A percentile compares a stretch with the other conserved stretches of the same genome.
Evolutionary conservation across 2,888 invertebrate genomes (phyloP).

Genomic region (Dendrolimus pini): DNA sequence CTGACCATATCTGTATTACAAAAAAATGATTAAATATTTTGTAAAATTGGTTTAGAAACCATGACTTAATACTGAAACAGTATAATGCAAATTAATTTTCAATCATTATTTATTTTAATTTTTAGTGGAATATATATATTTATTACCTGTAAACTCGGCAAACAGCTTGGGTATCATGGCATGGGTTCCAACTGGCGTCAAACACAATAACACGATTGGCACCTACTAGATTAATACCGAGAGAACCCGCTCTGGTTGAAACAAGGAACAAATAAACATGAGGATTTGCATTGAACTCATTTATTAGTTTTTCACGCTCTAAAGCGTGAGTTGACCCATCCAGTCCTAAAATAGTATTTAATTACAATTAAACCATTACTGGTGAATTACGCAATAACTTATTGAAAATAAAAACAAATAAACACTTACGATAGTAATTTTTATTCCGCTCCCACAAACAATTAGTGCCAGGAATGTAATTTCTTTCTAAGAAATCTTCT

Average conservation of each 20-base stretch:
- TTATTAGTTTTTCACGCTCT: slow-evolving; percentile 96
- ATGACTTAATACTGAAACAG: not conserved
- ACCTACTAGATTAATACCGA: slow-evolving; percentile 98
- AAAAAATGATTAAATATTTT: not conserved
- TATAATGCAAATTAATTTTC: not conserved
- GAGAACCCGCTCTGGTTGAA: slow-evolving; percentile 96
- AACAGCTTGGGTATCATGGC: slow-evolving; percentile 98
- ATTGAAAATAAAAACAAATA: not conserved
- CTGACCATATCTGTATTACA: slow-evolving; percentile 87
- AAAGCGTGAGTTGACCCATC: slow-evolving; percentile 97
- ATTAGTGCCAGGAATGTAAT: slow-evolving; percentile 80
- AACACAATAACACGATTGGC: slow-evolving; percentile 98
- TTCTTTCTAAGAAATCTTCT: slow-evolving; percentile 92
- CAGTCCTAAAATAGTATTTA: slow-evolving; percentile 77
- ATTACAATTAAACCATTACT: slow-evolving; percentile 1
- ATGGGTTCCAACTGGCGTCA: slow-evolving; percentile 99
- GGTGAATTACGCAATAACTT: too few relatives aligned
- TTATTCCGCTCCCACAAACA: slow-evolving; percentile 90
- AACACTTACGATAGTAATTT: slow-evolving; percentile 91
- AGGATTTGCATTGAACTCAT: slow-evolving; percentile 94
- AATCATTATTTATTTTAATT: too few relatives aligned
- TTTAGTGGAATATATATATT: slow-evolving; percentile 6
- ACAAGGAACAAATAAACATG: slow-evolving; percentile 94
- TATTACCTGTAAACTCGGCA: slow-evolving; percentile 90
- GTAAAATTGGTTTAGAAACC: not conserved